Evolutionary conservation across 2,113 vertebrate species (phyloP), one percentile per base, ranked within the genome.

Genomic region (Rhynchomys soricoides): DNA sequence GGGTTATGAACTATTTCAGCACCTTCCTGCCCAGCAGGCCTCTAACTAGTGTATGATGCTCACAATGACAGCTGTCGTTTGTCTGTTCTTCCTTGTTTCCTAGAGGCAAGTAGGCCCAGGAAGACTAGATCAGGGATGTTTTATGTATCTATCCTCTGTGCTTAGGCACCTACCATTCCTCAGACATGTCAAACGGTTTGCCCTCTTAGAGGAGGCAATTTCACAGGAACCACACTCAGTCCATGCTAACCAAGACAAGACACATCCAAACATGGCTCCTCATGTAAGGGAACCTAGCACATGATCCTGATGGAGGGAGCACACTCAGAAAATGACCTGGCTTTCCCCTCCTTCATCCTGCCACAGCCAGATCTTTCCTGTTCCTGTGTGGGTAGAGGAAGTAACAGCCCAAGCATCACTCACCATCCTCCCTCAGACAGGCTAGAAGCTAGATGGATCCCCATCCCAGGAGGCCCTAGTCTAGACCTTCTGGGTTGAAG

Each of bases 311-410:
- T 45, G 17, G 16, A 77, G 79, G 74, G 70, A 12, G n/a, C 8
- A 0, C 2, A 31, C 50, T 15, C 82, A 86, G 71, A 73, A 86
- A 64, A 45, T 1, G 22, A 37, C 0, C 40, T 34, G 8, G 40
- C 7, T n/a, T 52, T 52, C 40, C 16, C 3, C 6, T 50, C 45
- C 71, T 77, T 11, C 0, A 1, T 45, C 43, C 52, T n/a, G 29
- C 50, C 57, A 13, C 59, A 70, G 45, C 50, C 4, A 7, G 48
- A 34, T n/a, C 57, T 40, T 66, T 74, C 24, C 57, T 31, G 62
- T 64, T 17, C 55, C 48, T 3, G 4, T 1, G 0, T 13, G 19
- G 68, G 19, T 19, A 0, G 57, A 64, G 40, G 48, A 29, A n/a
- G 26, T 31, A 48, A 43, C 37, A n/a, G 16, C 45, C 17, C 4